Evolutionary conservation across 1,140 invertebrate genomes (phyloP), one percentile per base, ranked within the genome.

Genomic region (Asbolus verrucosus): DNA sequence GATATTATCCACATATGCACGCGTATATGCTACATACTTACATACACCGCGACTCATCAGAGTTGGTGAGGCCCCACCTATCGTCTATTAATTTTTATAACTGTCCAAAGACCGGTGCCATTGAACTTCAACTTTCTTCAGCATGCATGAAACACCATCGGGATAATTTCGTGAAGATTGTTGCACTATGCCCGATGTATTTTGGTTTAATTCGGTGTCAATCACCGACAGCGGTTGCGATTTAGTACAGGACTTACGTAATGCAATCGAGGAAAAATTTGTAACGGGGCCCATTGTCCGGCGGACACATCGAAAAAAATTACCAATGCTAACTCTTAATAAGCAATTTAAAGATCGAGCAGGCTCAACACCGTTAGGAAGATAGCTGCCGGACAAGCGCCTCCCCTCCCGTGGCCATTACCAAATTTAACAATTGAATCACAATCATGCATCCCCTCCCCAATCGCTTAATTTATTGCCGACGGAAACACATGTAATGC

Each of bases 81-180:
- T 60, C 68, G 6, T 70, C 68, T 70, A 70, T 70, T 70, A 70
- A 70, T 70, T 70, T 70, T 70, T 70, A 70, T 70, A 70, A 70
- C 68, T 70, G 68, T 70, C 68, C 46, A 19, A 69, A 61, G 66
- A 30, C 36, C 16, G 31, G 41, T 70, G 61, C 61, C 68, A 46
- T 65, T 70, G 68, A 70, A 70, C 68, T 60, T 41, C 4, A 19
- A 24, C 60, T 16, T 62, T 27, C 43, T 36, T 36, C 33, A 11
- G 33, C 6, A 11, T 36, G 33, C 33, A 36, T 11, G 33, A n/a
- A 3, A 11, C 33, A 36, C 5, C 11, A 4, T 5, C 33, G 6
- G 46, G n/a, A 27, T 54, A 5, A 54, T 54, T 54, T 54, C 46
- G 46, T 54, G 19, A 54, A 54, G 46, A 36, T 36, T n/a, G 11